Conservation (phyloP, 2,797 vertebrate species). For the Poeciliopsis infans region DNA sequence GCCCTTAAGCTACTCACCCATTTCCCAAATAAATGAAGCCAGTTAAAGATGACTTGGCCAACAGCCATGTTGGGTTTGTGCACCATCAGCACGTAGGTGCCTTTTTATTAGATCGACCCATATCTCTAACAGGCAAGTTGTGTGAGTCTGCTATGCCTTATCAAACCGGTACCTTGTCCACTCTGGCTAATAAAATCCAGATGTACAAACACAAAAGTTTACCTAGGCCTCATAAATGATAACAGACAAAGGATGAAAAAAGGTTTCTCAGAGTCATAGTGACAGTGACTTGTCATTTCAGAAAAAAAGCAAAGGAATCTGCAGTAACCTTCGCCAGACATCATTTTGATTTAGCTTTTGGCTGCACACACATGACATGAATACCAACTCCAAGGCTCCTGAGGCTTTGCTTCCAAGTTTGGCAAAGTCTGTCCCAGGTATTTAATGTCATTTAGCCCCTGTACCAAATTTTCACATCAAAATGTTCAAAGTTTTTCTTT, state of each 20-base stretch:
- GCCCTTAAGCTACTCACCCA: conserved; percentile 25
- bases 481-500: neutral
- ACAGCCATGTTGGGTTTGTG: conserved; percentile 53
- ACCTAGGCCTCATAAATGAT: conserved; percentile 63
- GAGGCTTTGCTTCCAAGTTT: neutral
- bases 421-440: neutral
- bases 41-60: conserved; percentile 27
- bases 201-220: conserved; percentile 75
- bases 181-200: conserved; percentile 68
- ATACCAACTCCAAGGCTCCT: neutral
- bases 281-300: conserved; percentile 30
- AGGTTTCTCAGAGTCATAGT: conserved; percentile 29
- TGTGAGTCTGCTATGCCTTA: conserved; percentile 56
- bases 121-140: conserved; percentile 41
- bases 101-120: conserved; percentile 39
- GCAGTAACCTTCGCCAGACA: neutral
- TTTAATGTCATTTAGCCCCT: neutral
- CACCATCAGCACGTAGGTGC: conserved; percentile 52
- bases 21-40: conserved; percentile 35
- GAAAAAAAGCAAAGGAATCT: conserved; percentile 1
- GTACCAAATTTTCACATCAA: neutral
- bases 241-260: conserved; percentile 57
- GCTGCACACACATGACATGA: neutral
- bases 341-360: neutral
- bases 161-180: conserved; percentile 27